Conservation (phyloP, 2,888 invertebrate species). For the Sinodicranocentrus sp. region DNA sequence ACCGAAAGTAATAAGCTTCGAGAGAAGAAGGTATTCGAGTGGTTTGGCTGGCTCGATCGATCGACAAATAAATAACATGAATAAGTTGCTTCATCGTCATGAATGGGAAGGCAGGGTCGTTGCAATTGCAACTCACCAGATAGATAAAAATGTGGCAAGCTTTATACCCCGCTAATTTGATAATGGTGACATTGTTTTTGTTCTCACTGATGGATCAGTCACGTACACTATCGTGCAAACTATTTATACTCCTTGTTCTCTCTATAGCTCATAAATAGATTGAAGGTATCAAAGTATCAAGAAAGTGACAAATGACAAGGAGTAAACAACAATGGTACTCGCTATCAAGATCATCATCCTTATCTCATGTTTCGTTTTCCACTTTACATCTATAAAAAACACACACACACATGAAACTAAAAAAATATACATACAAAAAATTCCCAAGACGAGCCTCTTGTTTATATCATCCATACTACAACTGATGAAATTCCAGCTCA, state of each 20-base stretch:
- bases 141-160: neutral
- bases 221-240: neutral
- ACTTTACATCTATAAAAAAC: neutral
- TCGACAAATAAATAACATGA: no score
- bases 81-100: no score
- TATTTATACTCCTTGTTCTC: neutral
- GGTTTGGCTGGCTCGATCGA: no score
- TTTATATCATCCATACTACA: neutral
- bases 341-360: conserved; percentile 4
- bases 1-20: no score
- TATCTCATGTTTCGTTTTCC: conserved; percentile 7
- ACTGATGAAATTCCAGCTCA: conserved; percentile 20
- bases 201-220: neutral
- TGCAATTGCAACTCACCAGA: neutral
- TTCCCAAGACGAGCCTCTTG: no score
- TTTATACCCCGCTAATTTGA: conserved; percentile 11
- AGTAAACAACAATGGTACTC: neutral
- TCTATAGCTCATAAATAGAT: neutral
- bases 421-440: no score
- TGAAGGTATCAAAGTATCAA: conserved; percentile 16
- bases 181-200: neutral
- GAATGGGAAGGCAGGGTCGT: neutral
- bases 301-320: conserved; percentile 10
- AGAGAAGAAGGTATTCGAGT: no score
- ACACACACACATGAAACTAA: no score